These are phyloP conservation scores for Limnothrissa miodon DNA, from an alignment of 2,113 vertebrate species.

Conservation along the genomic window DNA sequence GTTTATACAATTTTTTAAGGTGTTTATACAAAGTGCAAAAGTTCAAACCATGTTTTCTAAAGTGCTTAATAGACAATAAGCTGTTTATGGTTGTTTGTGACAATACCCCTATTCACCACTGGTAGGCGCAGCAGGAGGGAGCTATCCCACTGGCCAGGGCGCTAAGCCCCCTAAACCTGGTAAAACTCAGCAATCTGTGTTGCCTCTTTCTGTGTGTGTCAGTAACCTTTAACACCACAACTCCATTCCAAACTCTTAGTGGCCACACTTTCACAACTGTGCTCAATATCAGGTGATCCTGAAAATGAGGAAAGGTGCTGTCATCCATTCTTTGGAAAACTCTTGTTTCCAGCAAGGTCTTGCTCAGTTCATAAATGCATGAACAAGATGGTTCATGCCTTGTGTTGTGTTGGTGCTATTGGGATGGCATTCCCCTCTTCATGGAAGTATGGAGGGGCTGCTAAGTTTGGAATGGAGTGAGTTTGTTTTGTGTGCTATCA, in stretches of 20 bases:
- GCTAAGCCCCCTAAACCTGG: conserved; percentile 24
- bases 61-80: not conserved
- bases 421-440: not conserved
- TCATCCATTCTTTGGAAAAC: not conserved
- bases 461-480: not conserved
- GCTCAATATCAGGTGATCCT: not conserved
- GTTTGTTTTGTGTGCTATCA: not conserved
- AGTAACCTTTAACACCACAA: not conserved
- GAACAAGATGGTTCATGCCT: not conserved
- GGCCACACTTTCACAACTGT: not conserved
- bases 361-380: not conserved
- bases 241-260: not conserved
- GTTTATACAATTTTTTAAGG: not conserved
- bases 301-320: not conserved
- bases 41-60: not conserved
- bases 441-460: not conserved
- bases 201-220: not conserved
- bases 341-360: not conserved
- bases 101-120: conserved; percentile 34
- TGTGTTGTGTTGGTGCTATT: not conserved
- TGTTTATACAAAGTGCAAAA: not conserved
- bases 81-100: not conserved
- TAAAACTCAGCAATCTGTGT: conserved; percentile 8
- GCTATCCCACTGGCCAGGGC: conserved; percentile 21
- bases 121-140: conserved; percentile 27